Evolutionary conservation across 2,113 vertebrate species (phyloP).

Genomic region (Bucco capensis): DNA sequence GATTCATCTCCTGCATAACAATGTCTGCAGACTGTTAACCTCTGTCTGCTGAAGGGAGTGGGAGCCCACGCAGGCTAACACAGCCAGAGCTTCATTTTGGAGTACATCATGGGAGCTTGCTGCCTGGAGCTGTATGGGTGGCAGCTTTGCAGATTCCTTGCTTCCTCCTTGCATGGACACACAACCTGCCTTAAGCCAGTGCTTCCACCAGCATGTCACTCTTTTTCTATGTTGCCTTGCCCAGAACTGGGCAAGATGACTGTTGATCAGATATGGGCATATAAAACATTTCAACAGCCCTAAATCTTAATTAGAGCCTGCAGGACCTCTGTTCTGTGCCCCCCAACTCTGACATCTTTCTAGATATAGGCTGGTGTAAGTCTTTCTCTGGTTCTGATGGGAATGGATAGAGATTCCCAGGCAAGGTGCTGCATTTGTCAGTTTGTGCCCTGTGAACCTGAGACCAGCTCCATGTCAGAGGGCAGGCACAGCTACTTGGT

Average conservation of each 20-base stretch:
- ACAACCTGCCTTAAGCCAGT: not conserved
- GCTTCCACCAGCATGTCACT: not conserved
- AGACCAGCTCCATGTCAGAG: not conserved
- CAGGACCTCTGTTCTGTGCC: not conserved
- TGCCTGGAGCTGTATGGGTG: not conserved
- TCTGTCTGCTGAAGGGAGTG: constrained; percentile 7
- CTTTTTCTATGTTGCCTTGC: not conserved
- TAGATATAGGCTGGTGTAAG: not conserved
- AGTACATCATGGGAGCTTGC: not conserved
- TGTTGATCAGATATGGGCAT: not conserved
- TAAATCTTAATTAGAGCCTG: not conserved
- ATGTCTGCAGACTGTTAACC: constrained; percentile 48
- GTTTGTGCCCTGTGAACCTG: not conserved
- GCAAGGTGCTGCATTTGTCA: not conserved
- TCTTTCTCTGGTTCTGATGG: not conserved
- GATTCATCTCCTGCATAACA: constrained; percentile 66
- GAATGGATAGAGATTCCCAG: not conserved
- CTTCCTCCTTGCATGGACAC: not conserved
- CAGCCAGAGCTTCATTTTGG: not conserved
- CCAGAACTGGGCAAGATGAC: not conserved
- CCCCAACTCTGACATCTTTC: not conserved
- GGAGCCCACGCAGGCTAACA: not conserved
- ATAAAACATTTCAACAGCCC: not conserved
- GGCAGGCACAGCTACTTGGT: not conserved
- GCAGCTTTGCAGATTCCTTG: not conserved